These are phyloP conservation scores for Crotalus horridus DNA, from an alignment of 2,113 vertebrate species.

Conservation along the genomic window DNA sequence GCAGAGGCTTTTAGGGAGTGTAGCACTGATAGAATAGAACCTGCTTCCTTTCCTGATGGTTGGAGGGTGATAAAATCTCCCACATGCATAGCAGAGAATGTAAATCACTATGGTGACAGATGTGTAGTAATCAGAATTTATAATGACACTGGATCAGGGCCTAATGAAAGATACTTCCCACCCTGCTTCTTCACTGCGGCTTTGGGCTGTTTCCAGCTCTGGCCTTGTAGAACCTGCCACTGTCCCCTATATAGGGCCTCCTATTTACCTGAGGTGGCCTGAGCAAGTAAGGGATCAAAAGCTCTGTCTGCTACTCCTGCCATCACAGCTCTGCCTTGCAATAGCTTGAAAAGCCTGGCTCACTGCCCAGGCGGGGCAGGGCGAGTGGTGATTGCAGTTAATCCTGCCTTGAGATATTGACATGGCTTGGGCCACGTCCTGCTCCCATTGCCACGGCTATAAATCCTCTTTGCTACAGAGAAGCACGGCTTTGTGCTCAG, in stretches of 20 bases:
- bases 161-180: background rate
- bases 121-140: background rate
- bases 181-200: background rate
- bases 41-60: background rate
- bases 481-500: background rate
- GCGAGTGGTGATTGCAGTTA: background rate
- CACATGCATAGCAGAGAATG: background rate
- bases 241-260: background rate
- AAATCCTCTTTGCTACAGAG: background rate
- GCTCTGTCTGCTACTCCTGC: background rate
- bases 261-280: background rate
- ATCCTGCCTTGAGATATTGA: background rate
- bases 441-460: background rate
- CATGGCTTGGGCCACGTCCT: background rate
- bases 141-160: background rate
- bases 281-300: background rate
- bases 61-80: background rate
- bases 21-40: background rate
- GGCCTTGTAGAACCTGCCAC: background rate
- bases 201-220: background rate
- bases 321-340: background rate
- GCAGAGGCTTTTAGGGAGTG: background rate
- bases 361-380: background rate
- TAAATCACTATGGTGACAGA: background rate
- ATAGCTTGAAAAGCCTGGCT: background rate